Base-by-base conservation (phyloP, 2,888 invertebrate species). In the Xanthia togata region DNA sequence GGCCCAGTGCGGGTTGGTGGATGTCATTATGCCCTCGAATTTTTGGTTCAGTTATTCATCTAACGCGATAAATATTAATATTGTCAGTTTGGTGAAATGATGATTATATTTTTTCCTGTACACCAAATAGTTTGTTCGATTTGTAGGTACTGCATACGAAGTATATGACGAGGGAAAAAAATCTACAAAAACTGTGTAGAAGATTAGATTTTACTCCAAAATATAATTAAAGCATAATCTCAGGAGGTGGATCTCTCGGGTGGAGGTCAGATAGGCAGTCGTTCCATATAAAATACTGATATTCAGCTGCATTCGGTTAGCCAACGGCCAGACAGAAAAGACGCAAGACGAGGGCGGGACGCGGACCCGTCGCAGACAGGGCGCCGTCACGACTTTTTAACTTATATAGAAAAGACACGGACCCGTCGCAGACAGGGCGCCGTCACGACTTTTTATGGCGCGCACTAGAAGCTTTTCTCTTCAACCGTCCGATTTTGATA, bases 181-280 rank as follows among this genome's bases (percentile, higher is more conserved):
- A 38, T 38, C 35, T 23, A 75, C 63, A 64, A 75, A 64, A 75
- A 75, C 53, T 35, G n/a, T 9, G 12, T 26, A 47, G 35, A 26
- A 59, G 9, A 70, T 47, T 44, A 5, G 47, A 17, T 47, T 47
- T 47, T 47, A 20, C 17, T 47, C 20, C 17, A 41, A 69, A 55
- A 26, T n/a, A 63, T 38, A 38, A 38, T 38, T 63, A 20, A 8
- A 50, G 17, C 38, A 23, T 62, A 62, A 23, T 60, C 50, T 53
- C 50, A 53, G 23, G 20, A 8, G 20, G 20, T 23, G 20, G 9
- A 53, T 53, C 50, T 23, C 50, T 53, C 50, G 50, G 50, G 23
- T 23, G 50, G 20, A 53, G 23, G 20, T 20, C 50, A 50, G 20
- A 20, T 20, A 50, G 20, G 6, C 5, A 3, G 50, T 50, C 50